Conservation (phyloP, 2,113 vertebrate species). For the Alosa alosa region DNA sequence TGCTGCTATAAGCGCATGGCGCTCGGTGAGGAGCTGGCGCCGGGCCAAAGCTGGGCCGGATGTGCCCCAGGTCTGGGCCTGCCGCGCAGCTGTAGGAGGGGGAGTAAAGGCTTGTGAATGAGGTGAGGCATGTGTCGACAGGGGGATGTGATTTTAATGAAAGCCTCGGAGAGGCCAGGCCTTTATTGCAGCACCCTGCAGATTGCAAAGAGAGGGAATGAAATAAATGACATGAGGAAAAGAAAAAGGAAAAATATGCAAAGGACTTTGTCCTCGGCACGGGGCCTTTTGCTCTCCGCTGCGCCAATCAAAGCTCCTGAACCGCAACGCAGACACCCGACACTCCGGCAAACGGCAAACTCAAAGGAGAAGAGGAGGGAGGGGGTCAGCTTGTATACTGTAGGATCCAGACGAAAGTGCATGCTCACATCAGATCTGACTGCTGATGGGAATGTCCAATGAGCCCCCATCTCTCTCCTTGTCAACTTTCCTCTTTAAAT, state of each 20-base stretch:
- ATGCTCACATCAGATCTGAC: constrained; percentile 7
- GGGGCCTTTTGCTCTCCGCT: constrained; percentile 25
- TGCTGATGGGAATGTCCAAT: constrained; percentile 30
- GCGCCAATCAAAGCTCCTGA: constrained; percentile 41
- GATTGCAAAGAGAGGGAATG: neutral
- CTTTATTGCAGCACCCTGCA: neutral
- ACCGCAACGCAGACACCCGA: neutral
- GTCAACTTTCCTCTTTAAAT: neutral
- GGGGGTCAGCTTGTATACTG: neutral
- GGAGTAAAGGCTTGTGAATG: constrained; percentile 27
- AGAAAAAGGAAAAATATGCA: neutral
- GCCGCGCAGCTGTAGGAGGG: neutral
- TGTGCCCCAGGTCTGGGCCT: constrained; percentile 26
- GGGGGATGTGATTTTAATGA: constrained; percentile 26
- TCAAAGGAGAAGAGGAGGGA: neutral
- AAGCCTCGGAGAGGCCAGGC: neutral
- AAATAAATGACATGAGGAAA: neutral
- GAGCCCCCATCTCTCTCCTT: neutral
- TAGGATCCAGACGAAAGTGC: neutral
- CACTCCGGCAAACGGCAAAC: neutral
- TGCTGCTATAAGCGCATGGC: neutral
- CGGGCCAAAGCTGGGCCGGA: neutral
- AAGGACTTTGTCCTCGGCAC: constrained; percentile 34
- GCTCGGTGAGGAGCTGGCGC: neutral
- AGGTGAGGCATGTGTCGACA: constrained; percentile 1